Evolutionary conservation across 2,797 vertebrate genomes (phyloP), one percentile per base, ranked within the genome.

Genomic region (Tauraco hartlaubi): DNA sequence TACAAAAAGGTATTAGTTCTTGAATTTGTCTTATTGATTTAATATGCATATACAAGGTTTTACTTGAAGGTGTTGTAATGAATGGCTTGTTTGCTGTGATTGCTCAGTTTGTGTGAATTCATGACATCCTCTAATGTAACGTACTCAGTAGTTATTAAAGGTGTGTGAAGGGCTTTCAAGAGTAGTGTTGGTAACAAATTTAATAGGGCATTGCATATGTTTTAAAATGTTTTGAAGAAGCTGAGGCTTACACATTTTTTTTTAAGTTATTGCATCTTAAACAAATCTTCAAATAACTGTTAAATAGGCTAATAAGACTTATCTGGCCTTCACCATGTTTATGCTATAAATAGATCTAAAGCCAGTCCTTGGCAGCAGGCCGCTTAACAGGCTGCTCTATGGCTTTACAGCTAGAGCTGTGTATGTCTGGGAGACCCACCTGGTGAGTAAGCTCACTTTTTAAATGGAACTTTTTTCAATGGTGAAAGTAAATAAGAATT

Each of bases 271-370:
- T 95, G 76, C 56, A 78, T 87, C 68, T 96, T 93, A 96, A 97
- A 86, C 74, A 88, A 79, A 91, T 85, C 86, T 95, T 84, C 46
- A 83, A 94, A 75, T 85, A 92, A 81, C 69, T 77, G 72, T 84
- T 96, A 97, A 96, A 91, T 88, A 94, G 78, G 94, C 79, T 97
- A 95, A 94, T 91, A 79, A 92, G 95, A 90, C 67, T 97, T 97
- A 97, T 90, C 89, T 94, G 88, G 92, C 78, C 91, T 78, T 95
- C 80, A 12, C 76, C 21, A 12, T 67, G 67, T 96, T 95, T 92
- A 56, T 91, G 29, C 93, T 95, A 95, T 96, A 95, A 96, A 96
- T 97, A 97, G 91, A 85, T 95, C 10, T 96, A 96, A 97, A 96
- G 94, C 94, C 73, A 81, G 78, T 59, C 56, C 55, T 90, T 95